These are phyloP conservation scores for Athrips mouffetella DNA, from an alignment of 2,888 invertebrate genomes.

Conservation along the genomic window DNA sequence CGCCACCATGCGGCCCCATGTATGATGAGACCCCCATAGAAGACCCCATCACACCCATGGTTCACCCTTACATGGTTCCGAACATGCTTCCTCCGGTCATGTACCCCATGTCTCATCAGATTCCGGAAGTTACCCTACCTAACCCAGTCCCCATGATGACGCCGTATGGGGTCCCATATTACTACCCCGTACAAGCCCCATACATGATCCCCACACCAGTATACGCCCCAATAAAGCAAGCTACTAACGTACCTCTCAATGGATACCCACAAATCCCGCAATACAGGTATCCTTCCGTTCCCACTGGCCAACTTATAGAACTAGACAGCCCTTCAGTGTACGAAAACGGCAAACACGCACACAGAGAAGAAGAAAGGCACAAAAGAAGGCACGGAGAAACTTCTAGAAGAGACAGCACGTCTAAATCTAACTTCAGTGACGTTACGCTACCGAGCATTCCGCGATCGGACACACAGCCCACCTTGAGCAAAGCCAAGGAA, in stretches of 20 bases:
- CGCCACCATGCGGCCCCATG: conserved; percentile 38
- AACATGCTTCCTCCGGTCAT: conserved; percentile 42
- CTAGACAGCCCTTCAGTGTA: conserved; percentile 72
- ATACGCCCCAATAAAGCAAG: conserved; percentile 68
- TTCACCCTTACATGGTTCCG: conserved; percentile 41
- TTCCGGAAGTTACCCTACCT: conserved; percentile 31
- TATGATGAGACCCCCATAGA: conserved; percentile 40
- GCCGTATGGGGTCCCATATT: conserved; percentile 64
- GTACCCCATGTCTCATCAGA: conserved; percentile 42
- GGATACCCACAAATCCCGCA: conserved; percentile 62
- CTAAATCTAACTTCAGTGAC: conserved; percentile 64
- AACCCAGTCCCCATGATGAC: conserved; percentile 55
- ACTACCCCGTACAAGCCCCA: conserved; percentile 66
- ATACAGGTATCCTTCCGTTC: conserved; percentile 75
- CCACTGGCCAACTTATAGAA: conserved; percentile 83
- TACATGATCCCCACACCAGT: conserved; percentile 70
- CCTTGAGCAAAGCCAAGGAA: conserved; percentile 76
- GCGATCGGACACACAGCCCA: conserved; percentile 69
- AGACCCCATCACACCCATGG: conserved; percentile 39
- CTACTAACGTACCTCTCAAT: conserved; percentile 64
- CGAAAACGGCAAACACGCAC: conserved; percentile 49
- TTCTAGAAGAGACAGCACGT: conserved; percentile 57
- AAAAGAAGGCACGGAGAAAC: conserved; percentile 44
- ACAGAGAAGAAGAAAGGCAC: conserved; percentile 41
- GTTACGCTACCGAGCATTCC: conserved; percentile 64